Evolutionary conservation across 2,888 invertebrate species (phyloP), one percentile per base, ranked within the genome.

Genomic region (Cheilosia impressa): DNA sequence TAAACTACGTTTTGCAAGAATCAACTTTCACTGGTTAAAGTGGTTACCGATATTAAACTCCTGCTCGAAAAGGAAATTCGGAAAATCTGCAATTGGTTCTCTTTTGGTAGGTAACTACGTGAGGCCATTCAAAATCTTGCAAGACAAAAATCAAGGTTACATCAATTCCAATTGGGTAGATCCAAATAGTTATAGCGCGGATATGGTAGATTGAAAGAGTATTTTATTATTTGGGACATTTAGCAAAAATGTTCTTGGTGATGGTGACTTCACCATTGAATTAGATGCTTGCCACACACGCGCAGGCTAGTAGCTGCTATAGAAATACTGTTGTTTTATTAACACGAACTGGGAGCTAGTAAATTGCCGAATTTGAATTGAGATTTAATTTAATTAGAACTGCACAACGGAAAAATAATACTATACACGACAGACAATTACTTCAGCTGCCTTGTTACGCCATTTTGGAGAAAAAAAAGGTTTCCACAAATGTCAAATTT

Each of bases 391-490:
- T 47, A 79, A 84, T 84, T 84, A 84, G 31, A 53, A 69, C 45
- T 68, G 34, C 43, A 66, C 34, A 62, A 68, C 52, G 17, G 34
- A 17, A 41, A 63, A 55, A 38, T 53, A 79, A 27, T 22, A 69
- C 58, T 60, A 52, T 45, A 27, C 45, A 22, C 63, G 55, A 60
- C 53, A 80, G 55, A 80, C 41, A 43, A 69, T 71, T 65, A 38
- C 24, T 47, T 60, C 71, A 84, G 84, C 84, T 80, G 80, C 80
- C 84, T 76, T 76, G 43, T 84, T 84, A 84, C 84, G 84, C 84
- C 84, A 84, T 84, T 84, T 82, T 82, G 65, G 9, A 31, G 7
- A 9, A 27, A 52, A 45, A 53, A 55, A 60, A 62, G 43, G 7
- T 41, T 41, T 41, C 19, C 1, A 5, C 0, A 84, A 75, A 47